Conservation (phyloP, 2,797 vertebrate species). For the Hypotaenidia okinawae region DNA sequence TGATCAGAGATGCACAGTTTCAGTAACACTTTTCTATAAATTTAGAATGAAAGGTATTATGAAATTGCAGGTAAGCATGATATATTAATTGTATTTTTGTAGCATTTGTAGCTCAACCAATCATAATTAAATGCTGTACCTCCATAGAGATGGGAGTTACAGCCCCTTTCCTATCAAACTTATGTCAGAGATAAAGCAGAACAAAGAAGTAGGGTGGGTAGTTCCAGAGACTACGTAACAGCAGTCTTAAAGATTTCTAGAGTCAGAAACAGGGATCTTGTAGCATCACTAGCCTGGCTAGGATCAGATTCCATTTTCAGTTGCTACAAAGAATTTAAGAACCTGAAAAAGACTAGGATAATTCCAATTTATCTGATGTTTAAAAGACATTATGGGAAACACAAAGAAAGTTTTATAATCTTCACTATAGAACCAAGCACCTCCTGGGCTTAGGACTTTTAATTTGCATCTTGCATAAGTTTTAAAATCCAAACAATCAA, state of each 20-base stretch:
- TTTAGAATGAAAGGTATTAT: background rate
- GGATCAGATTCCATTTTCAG: background rate
- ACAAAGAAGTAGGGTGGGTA: background rate
- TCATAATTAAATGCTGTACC: background rate
- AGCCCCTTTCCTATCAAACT: background rate
- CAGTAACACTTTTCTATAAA: background rate
- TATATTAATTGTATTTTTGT: background rate
- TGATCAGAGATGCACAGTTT: background rate
- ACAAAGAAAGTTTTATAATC: background rate
- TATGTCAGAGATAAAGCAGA: background rate
- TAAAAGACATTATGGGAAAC: background rate
- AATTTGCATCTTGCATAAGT: background rate
- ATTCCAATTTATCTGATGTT: background rate
- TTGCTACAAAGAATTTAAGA: background rate
- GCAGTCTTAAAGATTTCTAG: background rate
- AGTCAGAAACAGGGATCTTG: background rate
- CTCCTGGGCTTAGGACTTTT: background rate
- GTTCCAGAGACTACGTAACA: background rate
- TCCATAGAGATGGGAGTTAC: background rate
- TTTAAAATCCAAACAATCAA: background rate
- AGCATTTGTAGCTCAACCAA: background rate
- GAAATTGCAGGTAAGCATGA: background rate
- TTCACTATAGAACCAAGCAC: background rate
- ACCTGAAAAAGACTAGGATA: background rate
- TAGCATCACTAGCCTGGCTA: background rate